phyloP scores from a whole-genome alignment of 2,888 invertebrate species.

The Chromoteleia sp. region DNA sequence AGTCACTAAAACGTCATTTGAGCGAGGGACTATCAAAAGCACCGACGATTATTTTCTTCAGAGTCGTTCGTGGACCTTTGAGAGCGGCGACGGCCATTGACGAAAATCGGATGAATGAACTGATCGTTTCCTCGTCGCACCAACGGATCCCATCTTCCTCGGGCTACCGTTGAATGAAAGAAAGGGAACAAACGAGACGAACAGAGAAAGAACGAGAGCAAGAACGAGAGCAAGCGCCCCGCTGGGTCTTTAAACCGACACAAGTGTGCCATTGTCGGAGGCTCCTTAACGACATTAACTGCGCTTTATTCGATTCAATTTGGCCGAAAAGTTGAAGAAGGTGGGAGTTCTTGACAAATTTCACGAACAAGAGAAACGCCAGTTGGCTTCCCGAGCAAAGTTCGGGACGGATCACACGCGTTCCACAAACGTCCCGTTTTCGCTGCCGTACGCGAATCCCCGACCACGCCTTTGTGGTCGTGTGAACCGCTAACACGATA shows the following conservation, averaged over 20 bases:
- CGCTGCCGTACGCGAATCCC: too few species aligned
- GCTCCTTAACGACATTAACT: too few species aligned
- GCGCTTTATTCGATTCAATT: too few species aligned
- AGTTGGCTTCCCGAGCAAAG: too few species aligned
- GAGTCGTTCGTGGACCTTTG: constrained; percentile 59
- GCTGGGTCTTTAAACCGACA: constrained; percentile 79
- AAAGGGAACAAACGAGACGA: constrained; percentile 32
- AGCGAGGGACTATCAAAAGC: constrained; percentile 75
- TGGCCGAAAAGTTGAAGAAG: too few species aligned
- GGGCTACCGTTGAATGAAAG: constrained; percentile 69
- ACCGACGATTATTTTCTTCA: constrained; percentile 71
- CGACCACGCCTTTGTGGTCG: too few species aligned
- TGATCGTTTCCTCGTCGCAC: constrained; percentile 39
- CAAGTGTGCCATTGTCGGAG: constrained; percentile 81
- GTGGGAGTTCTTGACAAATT: too few species aligned
- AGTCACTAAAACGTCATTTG: constrained; percentile 77
- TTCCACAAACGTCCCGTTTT: too few species aligned
- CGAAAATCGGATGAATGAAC: constrained; percentile 60
- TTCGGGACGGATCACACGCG: too few species aligned
- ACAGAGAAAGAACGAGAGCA: constrained; percentile 6
- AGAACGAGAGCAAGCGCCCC: constrained; percentile 70
- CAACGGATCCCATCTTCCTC: constrained; percentile 38
- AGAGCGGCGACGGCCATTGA: constrained; percentile 67
- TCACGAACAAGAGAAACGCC: too few species aligned
- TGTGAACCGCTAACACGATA: too few species aligned